phyloP scores from a whole-genome alignment of 2,113 vertebrate genomes.

The Bagarius yarrelli region DNA sequence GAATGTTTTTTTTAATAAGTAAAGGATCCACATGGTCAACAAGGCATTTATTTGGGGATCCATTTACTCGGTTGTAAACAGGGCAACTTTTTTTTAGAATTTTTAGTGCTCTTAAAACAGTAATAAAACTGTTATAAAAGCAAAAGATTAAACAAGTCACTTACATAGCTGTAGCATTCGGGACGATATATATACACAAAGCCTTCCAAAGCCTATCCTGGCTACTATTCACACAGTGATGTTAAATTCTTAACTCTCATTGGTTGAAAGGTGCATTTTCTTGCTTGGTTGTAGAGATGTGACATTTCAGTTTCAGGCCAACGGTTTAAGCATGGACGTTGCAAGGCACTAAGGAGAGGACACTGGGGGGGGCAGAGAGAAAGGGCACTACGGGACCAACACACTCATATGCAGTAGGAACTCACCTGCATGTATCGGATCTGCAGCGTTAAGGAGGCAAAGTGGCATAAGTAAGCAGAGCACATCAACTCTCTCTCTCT shows the following conservation, averaged over 20 bases:
- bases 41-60: neutral
- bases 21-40: neutral
- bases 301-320: neutral
- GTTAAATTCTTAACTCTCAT: too few relatives aligned
- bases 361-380: slow-evolving; percentile 39
- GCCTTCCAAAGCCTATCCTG: too few relatives aligned
- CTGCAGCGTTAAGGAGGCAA: slow-evolving; percentile 82
- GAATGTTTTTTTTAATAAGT: slow-evolving; percentile 7
- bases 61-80: slow-evolving; percentile 1
- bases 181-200: too few relatives aligned
- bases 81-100: neutral
- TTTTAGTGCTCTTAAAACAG: neutral
- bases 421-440: slow-evolving; percentile 97
- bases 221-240: neutral
- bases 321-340: neutral
- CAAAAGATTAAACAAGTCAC: neutral
- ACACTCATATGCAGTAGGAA: slow-evolving; percentile 48
- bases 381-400: slow-evolving; percentile 46
- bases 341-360: neutral
- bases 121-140: neutral
- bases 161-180: neutral
- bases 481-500: slow-evolving; percentile 37
- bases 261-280: neutral
- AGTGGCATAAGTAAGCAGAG: slow-evolving; percentile 66
- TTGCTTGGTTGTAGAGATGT: neutral